Evolutionary conservation across 2,888 invertebrate species (phyloP), one percentile per base, ranked within the genome.

Genomic region (Congeria kusceri): DNA sequence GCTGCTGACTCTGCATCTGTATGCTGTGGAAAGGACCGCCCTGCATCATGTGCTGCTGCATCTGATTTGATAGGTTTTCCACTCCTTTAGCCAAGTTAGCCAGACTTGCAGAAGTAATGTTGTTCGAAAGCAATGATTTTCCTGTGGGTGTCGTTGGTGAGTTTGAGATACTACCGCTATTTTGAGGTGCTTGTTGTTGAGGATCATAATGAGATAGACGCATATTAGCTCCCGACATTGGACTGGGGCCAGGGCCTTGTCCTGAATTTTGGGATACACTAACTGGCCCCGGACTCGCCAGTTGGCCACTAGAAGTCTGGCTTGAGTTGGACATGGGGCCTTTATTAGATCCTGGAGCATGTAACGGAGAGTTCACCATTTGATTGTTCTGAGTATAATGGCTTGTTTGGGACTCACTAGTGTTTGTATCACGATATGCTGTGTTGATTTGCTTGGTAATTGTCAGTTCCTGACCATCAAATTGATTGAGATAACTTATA

Each of bases 381-480:
- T 84, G 89, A 82, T 80, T 87, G 76, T 79, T 86, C 77, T 85
- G 87, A 82, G 86, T 84, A 84, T 87, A 90, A 69, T 87, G 88
- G 80, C 86, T 89, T 25, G 83, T 87, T 53, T 81, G 79, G 65
- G 84, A 78, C 64, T 87, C 86, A 77, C 78, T 81, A 56, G 87
- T 81, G 47, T 83, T 82, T 77, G 78, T 82, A 83, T 92, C 92
- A 84, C 91, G 91, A 89, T 91, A 93, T 94, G 97, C 97, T 53
- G 97, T 97, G 93, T 98, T 98, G 63, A 98, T 97, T 94, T 98
- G 98, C 94, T 98, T 98, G 93, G 98, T 98, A 94, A 98, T 98
- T 88, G 98, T 98, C 92, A 98, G 94, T 94, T 98, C 98, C 95
- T 98, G 98, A 83, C 98, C 98, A 95, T 98, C 98, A 94, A 98